Percentiles rank a stretch among this genome's conserved stretches.
Conservation (phyloP, 2,113 vertebrate genomes). For the Hyaena hyaena region DNA sequence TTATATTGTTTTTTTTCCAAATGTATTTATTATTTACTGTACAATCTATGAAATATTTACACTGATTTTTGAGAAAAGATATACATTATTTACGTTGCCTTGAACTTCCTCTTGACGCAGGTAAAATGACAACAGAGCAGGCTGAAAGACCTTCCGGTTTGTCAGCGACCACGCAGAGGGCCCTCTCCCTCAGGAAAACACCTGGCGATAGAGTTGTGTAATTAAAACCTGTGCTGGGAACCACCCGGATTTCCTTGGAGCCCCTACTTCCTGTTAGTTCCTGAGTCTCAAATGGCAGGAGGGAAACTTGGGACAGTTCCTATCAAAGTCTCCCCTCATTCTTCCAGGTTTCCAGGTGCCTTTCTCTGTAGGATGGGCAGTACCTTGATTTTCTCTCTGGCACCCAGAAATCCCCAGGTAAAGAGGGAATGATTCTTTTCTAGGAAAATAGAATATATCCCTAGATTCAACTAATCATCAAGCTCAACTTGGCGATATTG, state of each 20-base stretch:
- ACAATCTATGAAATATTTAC: constrained; percentile 75
- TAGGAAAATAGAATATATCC: neutral
- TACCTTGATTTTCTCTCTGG: constrained; percentile 48
- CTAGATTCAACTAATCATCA: neutral
- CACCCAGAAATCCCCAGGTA: neutral
- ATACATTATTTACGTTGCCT: constrained; percentile 74
- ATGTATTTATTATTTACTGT: constrained; percentile 80
- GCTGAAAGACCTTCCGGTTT: neutral
- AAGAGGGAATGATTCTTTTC: constrained; percentile 25
- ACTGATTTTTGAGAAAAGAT: constrained; percentile 73
- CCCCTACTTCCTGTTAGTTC: constrained; percentile 56
- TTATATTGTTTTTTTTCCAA: constrained; percentile 76
- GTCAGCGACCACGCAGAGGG: neutral
- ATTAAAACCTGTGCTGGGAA: constrained; percentile 55
- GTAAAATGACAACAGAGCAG: constrained; percentile 67
- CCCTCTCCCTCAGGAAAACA: constrained; percentile 70
- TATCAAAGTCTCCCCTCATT: neutral
- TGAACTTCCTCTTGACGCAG: constrained; percentile 68
- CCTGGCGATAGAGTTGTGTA: constrained; percentile 54
- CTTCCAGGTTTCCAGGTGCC: neutral
- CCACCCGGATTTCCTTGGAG: constrained; percentile 53
- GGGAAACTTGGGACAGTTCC: constrained; percentile 26
- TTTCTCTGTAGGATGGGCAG: neutral
- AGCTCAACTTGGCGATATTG: neutral
- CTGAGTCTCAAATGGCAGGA: constrained; percentile 36